These are phyloP conservation scores for Aelia acuminata DNA, from an alignment of 2,888 invertebrate species.

Conservation along the genomic window DNA sequence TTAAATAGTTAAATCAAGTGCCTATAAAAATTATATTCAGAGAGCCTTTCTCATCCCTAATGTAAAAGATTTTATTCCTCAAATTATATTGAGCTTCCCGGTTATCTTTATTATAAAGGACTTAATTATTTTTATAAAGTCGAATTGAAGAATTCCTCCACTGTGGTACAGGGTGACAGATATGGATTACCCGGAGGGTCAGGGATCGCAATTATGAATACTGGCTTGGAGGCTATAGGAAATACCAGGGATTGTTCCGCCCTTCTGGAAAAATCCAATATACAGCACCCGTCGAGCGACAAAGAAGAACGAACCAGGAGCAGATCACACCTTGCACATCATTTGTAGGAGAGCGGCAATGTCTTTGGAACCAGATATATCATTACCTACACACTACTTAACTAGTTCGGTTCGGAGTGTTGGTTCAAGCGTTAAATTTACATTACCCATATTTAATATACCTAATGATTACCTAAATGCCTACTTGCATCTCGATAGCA, in stretches of 20 bases:
- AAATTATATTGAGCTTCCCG: background rate
- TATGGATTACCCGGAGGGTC: slow-evolving; percentile 54
- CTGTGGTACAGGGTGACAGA: slow-evolving; percentile 50
- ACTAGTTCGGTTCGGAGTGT: no score
- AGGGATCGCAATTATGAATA: slow-evolving; percentile 60
- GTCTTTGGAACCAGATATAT: background rate
- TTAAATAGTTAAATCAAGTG: no score
- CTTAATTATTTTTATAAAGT: slow-evolving; percentile 47
- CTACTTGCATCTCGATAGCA: no score
- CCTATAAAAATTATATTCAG: no score
- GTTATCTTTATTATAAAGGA: slow-evolving; percentile 9
- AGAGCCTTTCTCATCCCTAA: no score
- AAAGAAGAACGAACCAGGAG: background rate
- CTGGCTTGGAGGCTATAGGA: slow-evolving; percentile 50
- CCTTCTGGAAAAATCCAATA: slow-evolving; percentile 60
- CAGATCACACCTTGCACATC: slow-evolving; percentile 35
- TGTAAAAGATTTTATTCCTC: no score
- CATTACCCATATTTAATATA: no score
- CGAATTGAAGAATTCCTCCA: slow-evolving; percentile 52
- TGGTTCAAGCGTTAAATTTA: no score
- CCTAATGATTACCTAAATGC: no score
- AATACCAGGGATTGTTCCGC: slow-evolving; percentile 57
- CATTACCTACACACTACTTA: background rate
- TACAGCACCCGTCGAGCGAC: slow-evolving; percentile 13
- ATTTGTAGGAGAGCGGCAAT: background rate